Base-by-base conservation (phyloP, 2,888 invertebrate genomes). In the Exephanes ischioxanthus region DNA sequence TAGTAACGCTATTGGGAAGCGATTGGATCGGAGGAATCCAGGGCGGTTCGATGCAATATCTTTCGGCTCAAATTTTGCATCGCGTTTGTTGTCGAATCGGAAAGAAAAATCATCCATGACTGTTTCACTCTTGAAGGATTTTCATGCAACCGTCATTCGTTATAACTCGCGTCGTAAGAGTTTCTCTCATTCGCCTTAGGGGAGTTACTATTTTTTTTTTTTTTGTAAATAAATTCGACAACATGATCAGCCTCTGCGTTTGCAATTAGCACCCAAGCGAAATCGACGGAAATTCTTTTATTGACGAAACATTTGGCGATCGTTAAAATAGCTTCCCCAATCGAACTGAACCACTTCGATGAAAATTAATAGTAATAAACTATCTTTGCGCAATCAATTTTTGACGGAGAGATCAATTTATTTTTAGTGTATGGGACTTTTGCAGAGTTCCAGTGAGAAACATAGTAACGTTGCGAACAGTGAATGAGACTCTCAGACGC, bases 221-320 rank as follows among this genome's bases (percentile, higher is more conserved):
- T 63, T 63, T 16, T 78, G 83, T 83, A 83, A 53, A 83, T 83
- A 78, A 73, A 61, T 51, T 78, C 61, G 53, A 78, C 73, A 78
- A 58, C 51, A 78, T 41, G 26, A 58, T 14, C 1, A 58, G 26
- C 45, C 45, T 48, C 45, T 48, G 16, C 16, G 16, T 48, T 16
- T 55, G 53, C 53, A 55, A 55, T 55, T 55, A 7, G 53, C 19
- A 9, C 53, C 53, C 9, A 19, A 19, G 19, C 0, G 19, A 55
- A 55, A 55, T 55, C n/a, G 9, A 19, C 53, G 9, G 53, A 22
- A 55, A 6, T 55, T 2, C 19, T 55, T 55, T 48, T 48, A 48
- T 48, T 48, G 16, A 48, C 4, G 45, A 48, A 16, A 16, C 45
- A 16, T 16, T 48, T 48, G 45, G 45, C 16, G 14, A 14, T 48